Conservation (phyloP, 2,888 invertebrate species). For the Rhaphigaster nebulosa region DNA sequence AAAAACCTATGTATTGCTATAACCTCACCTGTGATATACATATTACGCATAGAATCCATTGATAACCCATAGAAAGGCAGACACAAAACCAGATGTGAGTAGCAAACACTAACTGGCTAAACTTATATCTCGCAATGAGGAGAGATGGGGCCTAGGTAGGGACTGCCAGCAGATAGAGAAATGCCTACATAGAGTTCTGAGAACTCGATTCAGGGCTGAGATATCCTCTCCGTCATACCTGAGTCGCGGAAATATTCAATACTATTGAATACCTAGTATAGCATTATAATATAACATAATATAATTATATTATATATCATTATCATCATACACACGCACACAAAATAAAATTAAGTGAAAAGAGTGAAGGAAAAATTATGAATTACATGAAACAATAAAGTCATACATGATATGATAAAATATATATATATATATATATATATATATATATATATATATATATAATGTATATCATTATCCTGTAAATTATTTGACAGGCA, state of each 20-base stretch:
- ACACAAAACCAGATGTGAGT: neutral
- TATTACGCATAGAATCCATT: neutral
- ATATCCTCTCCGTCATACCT: neutral
- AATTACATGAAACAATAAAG: too few species aligned
- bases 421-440: too few species aligned
- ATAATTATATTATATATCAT: too few species aligned
- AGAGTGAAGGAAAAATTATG: too few species aligned
- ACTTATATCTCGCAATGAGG: neutral
- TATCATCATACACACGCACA: too few species aligned
- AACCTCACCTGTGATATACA: neutral
- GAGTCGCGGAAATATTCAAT: neutral
- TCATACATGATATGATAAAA: too few species aligned
- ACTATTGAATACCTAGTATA: neutral
- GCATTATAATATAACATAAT: too few species aligned
- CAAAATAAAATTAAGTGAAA: too few species aligned
- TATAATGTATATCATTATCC: too few species aligned
- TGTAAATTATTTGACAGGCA: too few species aligned
- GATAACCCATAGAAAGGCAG: neutral
- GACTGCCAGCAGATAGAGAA: neutral
- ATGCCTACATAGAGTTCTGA: slow-evolving; percentile 7
- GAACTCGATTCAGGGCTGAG: neutral
- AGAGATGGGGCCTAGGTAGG: neutral
- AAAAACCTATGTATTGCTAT: neutral
- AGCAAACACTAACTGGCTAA: neutral
- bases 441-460: too few species aligned